Base-by-base conservation (phyloP, 2,113 vertebrate genomes). In the Rynchops niger region DNA sequence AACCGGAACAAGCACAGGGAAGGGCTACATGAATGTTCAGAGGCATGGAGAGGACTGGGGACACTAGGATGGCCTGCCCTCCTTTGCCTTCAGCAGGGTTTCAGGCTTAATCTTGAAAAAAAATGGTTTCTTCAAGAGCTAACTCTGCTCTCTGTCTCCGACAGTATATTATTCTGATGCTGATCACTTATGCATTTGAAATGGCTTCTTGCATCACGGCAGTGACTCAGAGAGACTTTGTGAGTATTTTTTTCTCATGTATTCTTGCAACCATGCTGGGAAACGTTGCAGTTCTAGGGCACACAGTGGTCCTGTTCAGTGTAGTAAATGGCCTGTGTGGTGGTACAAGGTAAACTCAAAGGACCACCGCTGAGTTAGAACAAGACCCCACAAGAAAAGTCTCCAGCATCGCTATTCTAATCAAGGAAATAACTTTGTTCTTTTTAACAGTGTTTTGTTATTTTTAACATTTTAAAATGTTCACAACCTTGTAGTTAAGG, bases 171-270 rank as follows among this genome's bases (percentile, higher is more conserved):
- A 97, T 98, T 93, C 90, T 99, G 95, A 98, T 98, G 98, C 96
- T 98, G 72, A 97, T 98, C 65, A 98, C 98, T 11, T 99, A 97
- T 9, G 97, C 96, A 27, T 99, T 99, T 96, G 98, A 99, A 98
- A 98, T 98, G 91, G 98, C 98, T 29, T 99, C 98, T 62, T 98
- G 98, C 67, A 98, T 99, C 94, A 98, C 98, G 1, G 98, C 98
- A 84, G 98, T 96, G 0, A 98, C 98, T 26, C 98, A 98, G 6
- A 81, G 89, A 90, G 98, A 98, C 82, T 98, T 98, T 0, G 98
- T 99, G 92, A 98, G 98, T 98, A 96, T 86, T 73, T 15, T 79
- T 47, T 92, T 40, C 34, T 72, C 21, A 3, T 3, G 5, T 11
- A 4, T 84, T 76, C 53, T 79, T 70, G 42, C 21, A 66, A 15